Evolutionary conservation across 2,888 invertebrate species (phyloP), one percentile per base, ranked within the genome.

Genomic region (Apotomis capreana): DNA sequence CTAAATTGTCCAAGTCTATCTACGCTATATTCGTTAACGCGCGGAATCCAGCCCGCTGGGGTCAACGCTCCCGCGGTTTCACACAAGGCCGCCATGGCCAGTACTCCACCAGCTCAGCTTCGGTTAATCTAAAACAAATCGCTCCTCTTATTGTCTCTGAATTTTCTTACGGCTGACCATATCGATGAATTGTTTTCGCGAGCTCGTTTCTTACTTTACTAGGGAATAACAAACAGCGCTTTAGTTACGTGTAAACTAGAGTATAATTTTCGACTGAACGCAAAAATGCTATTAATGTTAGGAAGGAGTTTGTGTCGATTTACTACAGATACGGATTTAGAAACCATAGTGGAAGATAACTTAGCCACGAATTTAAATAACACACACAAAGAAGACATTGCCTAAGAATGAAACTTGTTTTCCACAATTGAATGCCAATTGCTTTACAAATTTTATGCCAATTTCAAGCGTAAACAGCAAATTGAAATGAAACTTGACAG

Each of bases 1-100:
- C 67, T 40, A 59, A 67, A 68, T 68, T 37, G 51, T 59, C 67
- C 49, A 76, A 76, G 74, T 76, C 76, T 70, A 76, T 78, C 76
- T 77, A 75, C 67, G 67, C 77, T 77, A 76, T 76, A 76, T 77
- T 74, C 65, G 76, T 78, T 80, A 80, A 82, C 78, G 77, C 77
- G 76, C 75, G 79, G 83, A 83, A 84, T 84, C 84, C 79, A 70
- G 80, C 84, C 84, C 84, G 83, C 78, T 69, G 76, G 73, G 88
- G 81, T 84, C 87, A 79, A 60, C 84, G 87, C 85, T 81, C 88
- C 77, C 78, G 78, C 78, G 76, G 79, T 83, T 78, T 81, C 72
- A 77, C 78, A 80, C 88, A 89, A 89, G 88, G 89, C 87, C 88
- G 83, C 80, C 26, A 26, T 26, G 26, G 26, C 26, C 79, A 78